Evolutionary conservation across 2,797 vertebrate genomes (phyloP).

Genomic region (Sebastes reedi): DNA sequence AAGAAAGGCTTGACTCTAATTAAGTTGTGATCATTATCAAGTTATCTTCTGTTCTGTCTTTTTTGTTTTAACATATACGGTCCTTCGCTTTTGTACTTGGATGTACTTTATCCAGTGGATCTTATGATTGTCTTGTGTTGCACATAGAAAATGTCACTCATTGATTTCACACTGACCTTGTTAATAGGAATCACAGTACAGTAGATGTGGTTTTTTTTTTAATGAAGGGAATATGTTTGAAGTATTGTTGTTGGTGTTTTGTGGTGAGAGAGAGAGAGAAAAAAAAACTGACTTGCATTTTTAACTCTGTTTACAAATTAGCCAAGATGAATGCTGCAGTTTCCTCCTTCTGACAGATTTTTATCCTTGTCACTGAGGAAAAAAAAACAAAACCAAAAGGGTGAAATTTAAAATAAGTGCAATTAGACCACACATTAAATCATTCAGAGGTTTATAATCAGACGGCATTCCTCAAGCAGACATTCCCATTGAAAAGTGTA

Average conservation of each 20-base stretch:
- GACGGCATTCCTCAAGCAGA: conserved; percentile 67
- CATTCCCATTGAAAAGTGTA: conserved; percentile 73
- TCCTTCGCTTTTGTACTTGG: conserved; percentile 55
- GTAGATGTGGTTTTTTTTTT: conserved; percentile 25
- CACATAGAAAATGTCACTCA: conserved; percentile 70
- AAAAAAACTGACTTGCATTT: conserved; percentile 78
- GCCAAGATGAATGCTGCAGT: conserved; percentile 83
- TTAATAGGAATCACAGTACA: conserved; percentile 63
- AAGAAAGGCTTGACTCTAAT: conserved; percentile 46
- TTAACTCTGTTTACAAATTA: conserved; percentile 85
- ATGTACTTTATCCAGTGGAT: conserved; percentile 52
- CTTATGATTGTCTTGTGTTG: conserved; percentile 72
- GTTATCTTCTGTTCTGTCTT: conserved; percentile 23
- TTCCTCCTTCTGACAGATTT: conserved; percentile 64
- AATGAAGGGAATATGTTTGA: conserved; percentile 79
- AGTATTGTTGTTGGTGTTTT: conserved; percentile 58
- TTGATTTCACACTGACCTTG: conserved; percentile 77
- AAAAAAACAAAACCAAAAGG: conserved; percentile 55
- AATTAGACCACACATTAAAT: conserved; percentile 80
- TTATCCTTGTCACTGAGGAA: conserved; percentile 46
- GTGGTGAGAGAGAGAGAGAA: conserved; percentile 17
- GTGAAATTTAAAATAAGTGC: conserved; percentile 80
- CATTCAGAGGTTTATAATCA: conserved; percentile 50
- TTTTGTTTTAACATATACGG: conserved; percentile 30
- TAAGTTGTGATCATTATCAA: conserved; percentile 28